These are phyloP conservation scores for Syngnathus typhle DNA, from an alignment of 2,113 vertebrate genomes.

Conservation along the genomic window DNA sequence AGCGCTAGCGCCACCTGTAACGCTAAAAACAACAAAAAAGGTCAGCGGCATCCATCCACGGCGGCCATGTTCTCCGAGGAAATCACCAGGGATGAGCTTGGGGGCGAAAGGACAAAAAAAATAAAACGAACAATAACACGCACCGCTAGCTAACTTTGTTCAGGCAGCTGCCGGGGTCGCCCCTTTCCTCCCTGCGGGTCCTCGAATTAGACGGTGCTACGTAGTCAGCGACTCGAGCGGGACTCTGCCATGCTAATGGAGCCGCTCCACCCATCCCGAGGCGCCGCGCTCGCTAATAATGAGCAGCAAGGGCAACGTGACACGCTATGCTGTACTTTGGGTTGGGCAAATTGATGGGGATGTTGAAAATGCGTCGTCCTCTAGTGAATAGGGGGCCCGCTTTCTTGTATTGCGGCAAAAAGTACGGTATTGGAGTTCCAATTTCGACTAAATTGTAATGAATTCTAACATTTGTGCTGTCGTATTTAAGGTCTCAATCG, in stretches of 20 bases:
- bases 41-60: slow-evolving; percentile 45
- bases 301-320: slow-evolving; percentile 44
- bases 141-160: slow-evolving; percentile 54
- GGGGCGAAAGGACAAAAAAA: not conserved
- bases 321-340: slow-evolving; percentile 2
- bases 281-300: slow-evolving; percentile 38
- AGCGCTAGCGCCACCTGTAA: slow-evolving; percentile 42
- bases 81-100: slow-evolving; percentile 45
- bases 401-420: not conserved
- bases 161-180: slow-evolving; percentile 45
- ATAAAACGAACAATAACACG: slow-evolving; percentile 52
- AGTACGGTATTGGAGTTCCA: no score
- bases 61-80: slow-evolving; percentile 40
- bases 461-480: not conserved
- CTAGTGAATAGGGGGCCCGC: not conserved
- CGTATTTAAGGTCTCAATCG: not conserved
- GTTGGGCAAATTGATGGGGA: slow-evolving; percentile 9
- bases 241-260: slow-evolving; percentile 50
- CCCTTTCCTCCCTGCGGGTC: slow-evolving; percentile 47
- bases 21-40: slow-evolving; percentile 46
- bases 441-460: no score
- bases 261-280: slow-evolving; percentile 20
- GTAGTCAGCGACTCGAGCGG: slow-evolving; percentile 48
- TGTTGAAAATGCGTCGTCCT: not conserved
- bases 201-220: slow-evolving; percentile 35